Conservation (phyloP, 2,888 invertebrate species). For the Plebejus melissa region DNA sequence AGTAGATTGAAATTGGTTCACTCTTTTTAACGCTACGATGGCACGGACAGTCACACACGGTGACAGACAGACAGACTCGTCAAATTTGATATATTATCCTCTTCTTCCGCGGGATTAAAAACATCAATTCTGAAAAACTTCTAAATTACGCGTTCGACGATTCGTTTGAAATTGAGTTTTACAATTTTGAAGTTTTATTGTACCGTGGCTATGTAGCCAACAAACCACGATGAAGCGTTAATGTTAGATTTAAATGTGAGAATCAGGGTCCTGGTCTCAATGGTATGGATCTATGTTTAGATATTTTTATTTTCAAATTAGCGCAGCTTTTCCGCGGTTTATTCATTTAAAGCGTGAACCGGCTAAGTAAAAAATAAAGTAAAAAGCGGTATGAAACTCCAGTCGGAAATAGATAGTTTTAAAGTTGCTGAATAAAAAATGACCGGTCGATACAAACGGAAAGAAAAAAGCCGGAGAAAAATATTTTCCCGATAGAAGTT, state of each 20-base stretch:
- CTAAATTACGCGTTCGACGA: too few species aligned
- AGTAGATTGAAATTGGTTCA: too few species aligned
- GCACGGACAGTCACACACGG: too few species aligned
- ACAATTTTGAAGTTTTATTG: too few species aligned
- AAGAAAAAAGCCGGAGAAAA: not conserved
- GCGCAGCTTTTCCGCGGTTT: not conserved
- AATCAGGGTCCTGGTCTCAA: not conserved
- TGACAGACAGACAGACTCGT: too few species aligned
- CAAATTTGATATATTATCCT: too few species aligned
- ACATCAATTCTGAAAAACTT: too few species aligned
- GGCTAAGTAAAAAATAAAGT: constrained; percentile 17
- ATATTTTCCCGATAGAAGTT: not conserved
- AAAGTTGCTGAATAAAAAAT: constrained; percentile 25
- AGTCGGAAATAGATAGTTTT: constrained; percentile 20
- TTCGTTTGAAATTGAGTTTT: too few species aligned
- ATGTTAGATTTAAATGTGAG: not conserved
- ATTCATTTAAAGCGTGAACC: constrained; percentile 15
- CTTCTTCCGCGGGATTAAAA: too few species aligned
- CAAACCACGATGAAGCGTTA: too few species aligned
- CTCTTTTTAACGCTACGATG: too few species aligned
- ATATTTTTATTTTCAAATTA: constrained; percentile 15
- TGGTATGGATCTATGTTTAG: not conserved
- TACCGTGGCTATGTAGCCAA: too few species aligned
- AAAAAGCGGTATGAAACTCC: constrained; percentile 2
- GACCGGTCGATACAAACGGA: constrained; percentile 8